Base-by-base conservation (phyloP, 2,797 vertebrate species). In the Dermochelys coriacea region DNA sequence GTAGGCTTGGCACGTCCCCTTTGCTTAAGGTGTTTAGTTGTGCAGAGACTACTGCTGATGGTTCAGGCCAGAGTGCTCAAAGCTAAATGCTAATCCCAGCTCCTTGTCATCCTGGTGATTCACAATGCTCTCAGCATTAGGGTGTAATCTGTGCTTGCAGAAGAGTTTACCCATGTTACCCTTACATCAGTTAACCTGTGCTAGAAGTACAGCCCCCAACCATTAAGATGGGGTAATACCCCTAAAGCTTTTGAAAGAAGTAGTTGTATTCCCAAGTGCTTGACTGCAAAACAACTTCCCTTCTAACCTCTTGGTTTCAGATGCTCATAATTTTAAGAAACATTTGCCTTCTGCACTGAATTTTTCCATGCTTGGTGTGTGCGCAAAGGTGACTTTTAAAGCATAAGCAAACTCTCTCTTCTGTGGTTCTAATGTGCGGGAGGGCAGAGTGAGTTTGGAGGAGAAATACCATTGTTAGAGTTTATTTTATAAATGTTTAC, bases 101-200 rank as follows among this genome's bases (percentile, higher is more conserved):
- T 81, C 4, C 37, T 0, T 0, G 12, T 12, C 4, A 3, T 71
- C 47, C 45, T 0, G 0, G 29, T 79, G 77, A 21, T 11, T 21
- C 47, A 50, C 31, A 4, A 3, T 18, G 21, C 31, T 51, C 49
- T n/a, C 8, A 19, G 31, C 18, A 3, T 45, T 45, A 15, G 37
- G 37, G 68, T 41, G 41, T 34, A n/a, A 51, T 61, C 52, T 0
- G 0, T 12, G 14, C 4, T 1, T 2, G 0, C 18, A 2, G 54
- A 29, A 41, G 2, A 90, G 8, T 68, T n/a, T 64, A 54, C 2
- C 5, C 0, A 0, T 1, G 0, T 85, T 59, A 57, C 41, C 16
- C 34, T 52, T 25, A 41, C 12, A 7, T 31, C 47, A 19, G 12
- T 12, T 79, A 34, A 27, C 45, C 49, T 57, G 57, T 15, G 29